These are phyloP conservation scores for Ditula angustiorana DNA, from an alignment of 2,888 invertebrate species.

Conservation along the genomic window DNA sequence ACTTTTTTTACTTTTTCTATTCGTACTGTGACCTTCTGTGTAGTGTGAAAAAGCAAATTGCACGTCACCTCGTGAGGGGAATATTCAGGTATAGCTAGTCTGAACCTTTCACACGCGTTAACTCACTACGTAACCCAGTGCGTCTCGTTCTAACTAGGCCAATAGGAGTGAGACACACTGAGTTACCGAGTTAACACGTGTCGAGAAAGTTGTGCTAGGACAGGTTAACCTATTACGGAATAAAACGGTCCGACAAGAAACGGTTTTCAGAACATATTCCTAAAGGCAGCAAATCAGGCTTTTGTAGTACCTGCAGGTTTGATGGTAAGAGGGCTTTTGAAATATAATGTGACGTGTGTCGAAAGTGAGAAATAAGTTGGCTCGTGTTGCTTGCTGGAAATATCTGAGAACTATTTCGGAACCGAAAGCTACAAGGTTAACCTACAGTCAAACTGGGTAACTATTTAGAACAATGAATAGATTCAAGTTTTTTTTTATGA, in stretches of 20 bases:
- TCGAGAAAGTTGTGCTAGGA: no score
- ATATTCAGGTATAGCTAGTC: conserved; percentile 11
- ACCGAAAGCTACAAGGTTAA: no score
- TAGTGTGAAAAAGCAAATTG: conserved; percentile 20
- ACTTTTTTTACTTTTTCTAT: no score
- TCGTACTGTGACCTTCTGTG: background rate
- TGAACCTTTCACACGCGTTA: background rate
- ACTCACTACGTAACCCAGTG: no score
- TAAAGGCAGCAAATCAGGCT: conserved; percentile 1
- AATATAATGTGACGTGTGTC: background rate
- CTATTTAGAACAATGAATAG: no score
- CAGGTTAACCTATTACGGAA: background rate
- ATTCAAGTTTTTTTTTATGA: no score
- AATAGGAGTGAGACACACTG: no score
- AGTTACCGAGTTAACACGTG: no score
- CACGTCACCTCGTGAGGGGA: conserved; percentile 24
- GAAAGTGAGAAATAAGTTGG: background rate
- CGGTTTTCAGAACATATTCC: background rate
- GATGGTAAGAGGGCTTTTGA: background rate
- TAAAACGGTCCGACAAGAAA: background rate
- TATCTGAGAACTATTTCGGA: background rate
- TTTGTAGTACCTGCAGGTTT: background rate
- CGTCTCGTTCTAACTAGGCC: no score
- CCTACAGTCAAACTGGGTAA: no score
- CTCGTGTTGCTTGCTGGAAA: background rate